phyloP scores from a whole-genome alignment of 1,140 invertebrate genomes.

The Drosophila repleta region DNA sequence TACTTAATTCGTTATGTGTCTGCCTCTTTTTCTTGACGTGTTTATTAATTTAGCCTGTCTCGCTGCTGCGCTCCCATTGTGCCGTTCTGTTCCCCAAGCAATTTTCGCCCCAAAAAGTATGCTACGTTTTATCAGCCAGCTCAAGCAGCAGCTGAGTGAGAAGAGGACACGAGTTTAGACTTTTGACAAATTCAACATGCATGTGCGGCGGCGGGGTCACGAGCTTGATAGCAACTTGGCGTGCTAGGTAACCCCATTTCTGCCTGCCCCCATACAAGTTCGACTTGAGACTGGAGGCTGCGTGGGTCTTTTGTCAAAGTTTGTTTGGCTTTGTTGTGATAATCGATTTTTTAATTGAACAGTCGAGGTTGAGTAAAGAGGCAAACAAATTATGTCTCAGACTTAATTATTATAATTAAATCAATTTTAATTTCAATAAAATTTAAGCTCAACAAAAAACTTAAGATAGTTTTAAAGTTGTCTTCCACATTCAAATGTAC shows the following conservation, averaged over 20 bases:
- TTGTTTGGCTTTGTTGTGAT: not conserved
- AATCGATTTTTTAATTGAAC: constrained; percentile 2
- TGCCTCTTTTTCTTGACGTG: constrained; percentile 11
- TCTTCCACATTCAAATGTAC: not conserved
- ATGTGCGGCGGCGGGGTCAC: constrained; percentile 1
- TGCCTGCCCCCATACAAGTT: not conserved
- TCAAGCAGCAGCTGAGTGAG: too few species aligned
- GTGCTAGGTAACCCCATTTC: not conserved
- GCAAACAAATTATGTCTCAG: too few species aligned
- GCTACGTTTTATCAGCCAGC: constrained; percentile 50
- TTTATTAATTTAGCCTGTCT: constrained; percentile 67
- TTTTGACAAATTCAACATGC: constrained; percentile 34
- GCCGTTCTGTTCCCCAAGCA: constrained; percentile 3
- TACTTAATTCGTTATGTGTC: constrained; percentile 5
- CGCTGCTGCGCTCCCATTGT: constrained; percentile 36
- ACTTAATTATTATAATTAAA: too few species aligned
- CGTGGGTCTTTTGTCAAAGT: not conserved
- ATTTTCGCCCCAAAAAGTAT: constrained; percentile 53
- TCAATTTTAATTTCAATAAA: too few species aligned
- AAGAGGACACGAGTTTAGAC: constrained; percentile 3
- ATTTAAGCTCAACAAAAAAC: not conserved
- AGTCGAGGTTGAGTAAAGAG: not conserved
- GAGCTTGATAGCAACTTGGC: constrained; percentile 14
- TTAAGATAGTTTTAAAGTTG: not conserved
- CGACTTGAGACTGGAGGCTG: not conserved